A percentile compares a stretch with the other conserved stretches of the same genome.
These are phyloP conservation scores for Pituophis catenifer DNA, from an alignment of 2,113 vertebrate species.

Conservation along the genomic window DNA sequence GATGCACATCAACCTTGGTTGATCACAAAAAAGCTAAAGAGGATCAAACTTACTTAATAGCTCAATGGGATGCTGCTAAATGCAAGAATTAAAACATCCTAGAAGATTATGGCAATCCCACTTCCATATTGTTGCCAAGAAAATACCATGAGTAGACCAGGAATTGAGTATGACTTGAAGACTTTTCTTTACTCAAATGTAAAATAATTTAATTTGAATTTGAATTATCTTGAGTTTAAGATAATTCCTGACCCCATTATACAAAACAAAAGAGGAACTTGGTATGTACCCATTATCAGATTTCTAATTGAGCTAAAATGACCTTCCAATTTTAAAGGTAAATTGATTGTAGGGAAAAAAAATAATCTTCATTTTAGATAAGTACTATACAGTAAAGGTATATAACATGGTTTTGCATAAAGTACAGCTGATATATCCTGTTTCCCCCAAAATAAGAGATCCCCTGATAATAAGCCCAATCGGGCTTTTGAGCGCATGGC, in stretches of 20 bases:
- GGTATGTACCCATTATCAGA: background rate
- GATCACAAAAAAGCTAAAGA: background rate
- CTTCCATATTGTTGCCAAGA: background rate
- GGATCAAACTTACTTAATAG: background rate
- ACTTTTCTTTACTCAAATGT: background rate
- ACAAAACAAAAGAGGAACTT: background rate
- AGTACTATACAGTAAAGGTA: background rate
- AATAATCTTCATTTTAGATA: background rate
- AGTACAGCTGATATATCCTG: background rate
- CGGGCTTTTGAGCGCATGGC: too few species aligned
- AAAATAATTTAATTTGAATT: background rate
- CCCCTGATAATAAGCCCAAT: too few species aligned
- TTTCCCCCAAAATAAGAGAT: too few species aligned
- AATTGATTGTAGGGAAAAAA: background rate
- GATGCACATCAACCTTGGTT: background rate
- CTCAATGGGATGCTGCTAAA: background rate
- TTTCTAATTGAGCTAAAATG: background rate
- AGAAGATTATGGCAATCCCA: background rate
- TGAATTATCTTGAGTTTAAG: background rate
- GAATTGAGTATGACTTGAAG: background rate
- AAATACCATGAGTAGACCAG: background rate
- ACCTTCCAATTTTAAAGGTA: background rate
- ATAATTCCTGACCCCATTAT: background rate
- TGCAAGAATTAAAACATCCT: background rate
- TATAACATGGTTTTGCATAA: background rate